Base-by-base conservation (phyloP, 2,888 invertebrate genomes). In the Spialia ferax region DNA sequence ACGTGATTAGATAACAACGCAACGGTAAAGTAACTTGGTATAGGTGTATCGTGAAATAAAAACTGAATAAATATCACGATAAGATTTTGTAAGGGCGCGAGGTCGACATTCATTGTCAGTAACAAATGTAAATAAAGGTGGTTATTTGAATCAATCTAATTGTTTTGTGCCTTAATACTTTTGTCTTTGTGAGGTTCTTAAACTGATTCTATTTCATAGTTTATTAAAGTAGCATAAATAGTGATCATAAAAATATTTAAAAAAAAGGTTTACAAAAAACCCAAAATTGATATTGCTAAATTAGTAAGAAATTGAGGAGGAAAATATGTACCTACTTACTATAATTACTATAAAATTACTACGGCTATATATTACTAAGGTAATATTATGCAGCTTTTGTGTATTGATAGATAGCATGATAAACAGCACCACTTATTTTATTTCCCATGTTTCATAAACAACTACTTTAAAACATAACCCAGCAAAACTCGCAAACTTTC, bases 1-100 rank as follows among this genome's bases (percentile, higher is more conserved):
- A 45, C 70, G 68, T 55, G 68, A 68, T 71, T 64, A 71, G 59
- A 45, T 69, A 63, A 54, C 52, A 52, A 55, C 18, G 23, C 6
- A 54, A 50, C 61, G 45, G 45, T 69, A 61, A 18, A n/a, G 70
- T 71, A 77, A 74, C 83, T 86, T 83, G 86, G 86, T 78, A 80
- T 85, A 87, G 85, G 84, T 85, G 84, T 85, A 83, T 87, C 86
- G 83, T 83, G 88, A 91, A 93, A 93, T 92, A 93, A 92, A 93
- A 92, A 91, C 87, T 88, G 88, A 86, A 88, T 89, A 91, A 92
- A 92, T 90, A 89, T 87, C 83, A 77, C 80, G 91, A 92, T 92
- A 92, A 92, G 87, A 86, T 88, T 86, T 48, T 88, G 89, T 88
- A 85, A 89, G 91, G 91, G 91, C 91, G 91, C 84, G 90, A 91